phyloP scores from a whole-genome alignment of 2,888 invertebrate species.

The Ornithoptera alexandrae region DNA sequence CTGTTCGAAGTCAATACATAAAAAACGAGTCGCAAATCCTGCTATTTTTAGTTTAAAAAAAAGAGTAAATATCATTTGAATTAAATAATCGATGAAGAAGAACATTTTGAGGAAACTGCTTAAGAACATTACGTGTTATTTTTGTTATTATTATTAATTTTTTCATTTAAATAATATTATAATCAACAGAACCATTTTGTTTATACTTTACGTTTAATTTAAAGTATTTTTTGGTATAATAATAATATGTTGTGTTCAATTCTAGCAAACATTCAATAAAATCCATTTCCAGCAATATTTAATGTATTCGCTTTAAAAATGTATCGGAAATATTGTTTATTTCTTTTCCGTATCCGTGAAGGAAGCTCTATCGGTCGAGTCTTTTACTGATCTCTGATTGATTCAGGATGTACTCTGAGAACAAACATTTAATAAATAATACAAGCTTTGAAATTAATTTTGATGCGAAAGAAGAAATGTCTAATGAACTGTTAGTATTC shows the following conservation, averaged over 20 bases:
- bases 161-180: too few species aligned
- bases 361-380: slow-evolving; percentile 16
- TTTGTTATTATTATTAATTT: too few species aligned
- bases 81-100: too few species aligned
- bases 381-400: slow-evolving; percentile 13
- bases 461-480: background rate
- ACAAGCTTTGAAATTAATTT: slow-evolving; percentile 3
- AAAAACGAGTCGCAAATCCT: too few species aligned
- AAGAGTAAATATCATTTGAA: too few species aligned
- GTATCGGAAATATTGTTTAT: slow-evolving; percentile 28
- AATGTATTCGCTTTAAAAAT: slow-evolving; percentile 21
- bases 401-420: slow-evolving; percentile 10
- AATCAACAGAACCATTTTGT: background rate
- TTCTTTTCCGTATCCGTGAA: slow-evolving; percentile 24
- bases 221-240: background rate
- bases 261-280: background rate
- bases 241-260: background rate
- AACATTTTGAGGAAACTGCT: too few species aligned
- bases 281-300: background rate
- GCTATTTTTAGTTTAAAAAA: too few species aligned
- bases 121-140: too few species aligned
- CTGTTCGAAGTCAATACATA: too few species aligned
- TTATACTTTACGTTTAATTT: background rate
- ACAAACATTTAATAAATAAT: slow-evolving; percentile 12
- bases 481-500: background rate